Conservation (phyloP, 2,797 vertebrate species). For the Sebastes oblongus region DNA sequence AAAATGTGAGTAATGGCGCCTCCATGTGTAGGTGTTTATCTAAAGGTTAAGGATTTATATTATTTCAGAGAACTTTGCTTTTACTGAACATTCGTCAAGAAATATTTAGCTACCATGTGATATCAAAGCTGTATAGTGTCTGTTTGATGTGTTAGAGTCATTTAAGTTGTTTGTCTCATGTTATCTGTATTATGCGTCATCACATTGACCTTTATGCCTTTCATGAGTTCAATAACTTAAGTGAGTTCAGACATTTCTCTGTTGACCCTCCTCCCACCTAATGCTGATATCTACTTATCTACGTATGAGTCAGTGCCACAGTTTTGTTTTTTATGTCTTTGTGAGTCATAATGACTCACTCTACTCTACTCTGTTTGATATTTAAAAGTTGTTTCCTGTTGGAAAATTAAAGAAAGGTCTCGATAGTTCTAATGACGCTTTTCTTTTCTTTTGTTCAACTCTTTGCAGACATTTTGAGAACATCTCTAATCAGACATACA, state of each 20-base stretch:
- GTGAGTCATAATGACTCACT: constrained; percentile 21
- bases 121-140: neutral
- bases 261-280: constrained; percentile 17
- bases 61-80: neutral
- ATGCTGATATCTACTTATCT: neutral
- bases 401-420: neutral
- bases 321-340: neutral
- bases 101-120: neutral
- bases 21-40: neutral
- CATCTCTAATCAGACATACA: neutral
- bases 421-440: neutral
- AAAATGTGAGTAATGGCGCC: neutral
- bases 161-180: neutral
- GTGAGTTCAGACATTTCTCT: neutral
- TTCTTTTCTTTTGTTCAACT: neutral
- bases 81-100: constrained; percentile 4
- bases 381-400: constrained; percentile 9
- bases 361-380: neutral
- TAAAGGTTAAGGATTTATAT: neutral
- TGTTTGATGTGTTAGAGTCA: neutral
- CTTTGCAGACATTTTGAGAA: neutral
- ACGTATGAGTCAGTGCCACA: neutral
- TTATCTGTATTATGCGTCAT: neutral
- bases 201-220: neutral
- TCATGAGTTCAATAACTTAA: neutral